Percentiles rank a stretch among this genome's conserved stretches.
phyloP scores from a whole-genome alignment of 2,113 vertebrate genomes.

The Neolamprologus sp. region DNA sequence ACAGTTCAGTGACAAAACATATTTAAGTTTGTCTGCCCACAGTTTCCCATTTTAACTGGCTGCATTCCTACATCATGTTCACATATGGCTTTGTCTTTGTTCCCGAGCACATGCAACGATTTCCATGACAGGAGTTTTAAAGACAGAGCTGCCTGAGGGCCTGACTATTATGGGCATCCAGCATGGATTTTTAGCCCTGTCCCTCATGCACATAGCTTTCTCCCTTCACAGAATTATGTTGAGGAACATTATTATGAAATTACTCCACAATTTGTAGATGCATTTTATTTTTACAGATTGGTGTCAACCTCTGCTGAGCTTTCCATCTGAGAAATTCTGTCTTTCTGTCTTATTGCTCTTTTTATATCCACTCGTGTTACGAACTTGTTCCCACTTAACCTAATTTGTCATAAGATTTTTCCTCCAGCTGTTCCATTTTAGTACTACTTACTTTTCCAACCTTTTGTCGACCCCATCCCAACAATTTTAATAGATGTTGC shows the following conservation, averaged over 20 bases:
- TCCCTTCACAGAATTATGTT: not conserved
- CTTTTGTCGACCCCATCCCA: not conserved
- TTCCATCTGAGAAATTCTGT: accelerated
- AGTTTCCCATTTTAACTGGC: not conserved
- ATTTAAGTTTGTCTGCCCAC: not conserved
- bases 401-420: not conserved
- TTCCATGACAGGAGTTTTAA: not conserved
- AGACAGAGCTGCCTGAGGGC: not conserved
- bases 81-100: not conserved
- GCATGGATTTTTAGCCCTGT: not conserved
- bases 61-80: not conserved
- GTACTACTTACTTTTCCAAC: not conserved
- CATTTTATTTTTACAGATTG: not conserved
- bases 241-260: not conserved
- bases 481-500: accelerated
- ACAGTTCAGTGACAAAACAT: not conserved
- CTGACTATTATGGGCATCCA: not conserved
- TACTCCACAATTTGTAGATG: not conserved
- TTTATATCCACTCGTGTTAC: not conserved
- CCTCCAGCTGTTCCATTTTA: not conserved
- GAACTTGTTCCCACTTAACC: not conserved
- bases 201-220: not conserved
- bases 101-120: not conserved
- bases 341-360: not conserved
- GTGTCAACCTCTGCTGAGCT: not conserved